Conservation (phyloP, 2,888 invertebrate species). For the Eudemis profundana region DNA sequence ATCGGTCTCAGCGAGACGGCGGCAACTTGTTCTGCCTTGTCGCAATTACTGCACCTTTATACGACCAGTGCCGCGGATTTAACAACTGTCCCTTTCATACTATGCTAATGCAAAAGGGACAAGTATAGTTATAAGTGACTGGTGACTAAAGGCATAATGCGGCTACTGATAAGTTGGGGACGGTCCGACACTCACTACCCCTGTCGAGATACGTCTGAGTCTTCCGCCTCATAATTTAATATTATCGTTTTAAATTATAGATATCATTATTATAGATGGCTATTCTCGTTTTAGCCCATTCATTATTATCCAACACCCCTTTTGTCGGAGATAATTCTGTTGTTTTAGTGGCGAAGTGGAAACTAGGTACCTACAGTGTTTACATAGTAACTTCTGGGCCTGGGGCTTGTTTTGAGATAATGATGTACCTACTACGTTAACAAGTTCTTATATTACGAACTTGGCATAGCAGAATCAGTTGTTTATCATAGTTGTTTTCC, state of each 20-base stretch:
- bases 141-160: not conserved
- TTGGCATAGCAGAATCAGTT: too few relatives aligned
- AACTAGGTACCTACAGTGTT: too few relatives aligned
- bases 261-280: slow-evolving; percentile 8
- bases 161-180: slow-evolving; percentile 23
- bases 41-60: slow-evolving; percentile 61
- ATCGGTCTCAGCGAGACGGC: slow-evolving; percentile 47
- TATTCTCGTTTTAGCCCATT: slow-evolving; percentile 4
- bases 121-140: slow-evolving; percentile 10
- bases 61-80: slow-evolving; percentile 4
- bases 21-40: slow-evolving; percentile 54
- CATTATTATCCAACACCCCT: not conserved
- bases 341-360: not conserved
- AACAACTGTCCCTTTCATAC: slow-evolving; percentile 12
- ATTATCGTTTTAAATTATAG: slow-evolving; percentile 24
- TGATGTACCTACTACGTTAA: too few relatives aligned
- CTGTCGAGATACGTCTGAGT: slow-evolving; percentile 53
- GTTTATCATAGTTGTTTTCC: too few relatives aligned
- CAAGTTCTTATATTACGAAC: too few relatives aligned
- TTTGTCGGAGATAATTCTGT: slow-evolving; percentile 6
- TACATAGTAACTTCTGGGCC: too few relatives aligned
- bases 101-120: slow-evolving; percentile 6
- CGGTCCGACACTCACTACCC: slow-evolving; percentile 43
- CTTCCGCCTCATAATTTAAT: slow-evolving; percentile 31
- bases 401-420: too few relatives aligned